A percentile compares a stretch with the other conserved stretches of the same genome.
phyloP scores from a whole-genome alignment of 2,888 invertebrate genomes.

The Hyles lineata region DNA sequence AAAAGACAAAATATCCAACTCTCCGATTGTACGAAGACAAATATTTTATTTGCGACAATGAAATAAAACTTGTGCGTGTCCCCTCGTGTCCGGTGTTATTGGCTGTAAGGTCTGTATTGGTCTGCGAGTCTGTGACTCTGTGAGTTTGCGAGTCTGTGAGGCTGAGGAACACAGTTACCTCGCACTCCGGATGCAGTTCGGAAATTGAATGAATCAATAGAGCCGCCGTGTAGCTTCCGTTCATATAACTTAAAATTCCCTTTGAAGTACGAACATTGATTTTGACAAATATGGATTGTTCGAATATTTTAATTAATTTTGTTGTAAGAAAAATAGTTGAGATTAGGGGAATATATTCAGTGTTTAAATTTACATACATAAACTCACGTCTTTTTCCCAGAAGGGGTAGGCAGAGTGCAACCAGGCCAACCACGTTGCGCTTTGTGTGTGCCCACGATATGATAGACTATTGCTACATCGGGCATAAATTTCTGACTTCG shows the following conservation, averaged over 20 bases:
- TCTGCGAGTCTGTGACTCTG: not conserved
- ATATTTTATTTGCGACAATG: conserved; percentile 8
- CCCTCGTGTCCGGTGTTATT: not conserved
- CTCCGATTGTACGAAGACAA: not conserved
- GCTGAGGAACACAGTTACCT: not conserved
- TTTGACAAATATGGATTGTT: no score
- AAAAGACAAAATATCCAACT: not conserved
- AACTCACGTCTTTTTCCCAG: no score
- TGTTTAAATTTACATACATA: no score
- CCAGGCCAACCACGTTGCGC: no score
- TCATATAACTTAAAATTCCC: not conserved
- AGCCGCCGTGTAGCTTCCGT: not conserved
- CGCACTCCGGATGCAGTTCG: conserved; percentile 12
- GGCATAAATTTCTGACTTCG: no score
- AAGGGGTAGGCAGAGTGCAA: no score
- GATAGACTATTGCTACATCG: no score
- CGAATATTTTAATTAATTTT: no score
- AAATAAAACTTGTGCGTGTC: not conserved
- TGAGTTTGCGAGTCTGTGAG: not conserved
- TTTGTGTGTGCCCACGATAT: no score
- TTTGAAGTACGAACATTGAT: not conserved
- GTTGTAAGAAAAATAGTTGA: no score
- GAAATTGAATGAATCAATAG: conserved; percentile 17
- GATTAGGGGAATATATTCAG: no score
- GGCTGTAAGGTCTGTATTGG: not conserved